phyloP scores from a whole-genome alignment of 2,888 invertebrate species.

The Melolontha melolontha region DNA sequence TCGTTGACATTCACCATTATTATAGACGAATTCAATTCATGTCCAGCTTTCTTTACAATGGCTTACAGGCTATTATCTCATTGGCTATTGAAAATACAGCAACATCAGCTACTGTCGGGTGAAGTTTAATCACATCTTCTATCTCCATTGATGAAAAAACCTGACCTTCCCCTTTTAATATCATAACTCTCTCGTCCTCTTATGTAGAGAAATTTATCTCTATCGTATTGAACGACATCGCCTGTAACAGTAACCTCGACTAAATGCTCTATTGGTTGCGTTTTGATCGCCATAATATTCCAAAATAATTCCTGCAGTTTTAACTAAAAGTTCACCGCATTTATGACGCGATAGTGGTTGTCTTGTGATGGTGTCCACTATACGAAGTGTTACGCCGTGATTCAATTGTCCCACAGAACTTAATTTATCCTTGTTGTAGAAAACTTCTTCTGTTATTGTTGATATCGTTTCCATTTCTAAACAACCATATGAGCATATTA shows the following conservation, averaged over 20 bases:
- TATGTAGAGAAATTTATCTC: conserved; percentile 57
- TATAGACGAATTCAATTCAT: conserved; percentile 44
- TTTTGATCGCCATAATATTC: conserved; percentile 57
- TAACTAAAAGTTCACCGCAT: conserved; percentile 57
- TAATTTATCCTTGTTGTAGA: conserved; percentile 49
- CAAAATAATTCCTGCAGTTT: conserved; percentile 56
- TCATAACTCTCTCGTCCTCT: conserved; percentile 56
- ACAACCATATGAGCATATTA: conserved; percentile 55
- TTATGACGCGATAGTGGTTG: conserved; percentile 50
- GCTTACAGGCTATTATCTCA: conserved; percentile 54
- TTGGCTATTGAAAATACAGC: conserved; percentile 52
- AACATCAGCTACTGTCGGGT: conserved; percentile 54
- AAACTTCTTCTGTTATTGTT: conserved; percentile 48
- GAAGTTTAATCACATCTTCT: conserved; percentile 56
- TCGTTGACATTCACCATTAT: too few species aligned
- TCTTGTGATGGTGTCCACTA: conserved; percentile 54
- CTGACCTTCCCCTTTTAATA: conserved; percentile 47
- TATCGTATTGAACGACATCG: conserved; percentile 57
- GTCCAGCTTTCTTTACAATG: conserved; percentile 51
- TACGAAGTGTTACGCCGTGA: conserved; percentile 53
- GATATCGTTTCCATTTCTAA: conserved; percentile 57
- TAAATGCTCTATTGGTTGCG: conserved; percentile 48
- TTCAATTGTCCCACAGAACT: conserved; percentile 54
- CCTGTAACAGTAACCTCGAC: conserved; percentile 58
- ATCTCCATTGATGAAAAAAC: conserved; percentile 52